Evolutionary conservation across 2,888 invertebrate genomes (phyloP).

Genomic region (Portevinia maculata): DNA sequence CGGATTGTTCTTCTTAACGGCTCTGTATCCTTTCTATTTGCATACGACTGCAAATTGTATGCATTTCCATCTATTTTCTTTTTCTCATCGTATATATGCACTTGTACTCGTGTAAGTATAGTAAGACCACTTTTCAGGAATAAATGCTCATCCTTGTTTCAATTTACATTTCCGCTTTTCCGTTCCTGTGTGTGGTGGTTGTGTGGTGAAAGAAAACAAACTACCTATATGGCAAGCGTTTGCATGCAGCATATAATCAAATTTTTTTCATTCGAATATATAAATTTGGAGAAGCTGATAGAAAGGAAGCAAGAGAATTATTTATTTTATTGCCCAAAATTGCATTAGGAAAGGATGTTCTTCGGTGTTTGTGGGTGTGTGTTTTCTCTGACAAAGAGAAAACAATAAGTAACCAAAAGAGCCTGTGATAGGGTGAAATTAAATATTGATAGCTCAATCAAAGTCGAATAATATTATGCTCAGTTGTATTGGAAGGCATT

Average conservation of each 20-base stretch:
- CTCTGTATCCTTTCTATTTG: slow-evolving; percentile 34
- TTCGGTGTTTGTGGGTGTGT: slow-evolving; percentile 3
- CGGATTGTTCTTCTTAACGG: slow-evolving; percentile 10
- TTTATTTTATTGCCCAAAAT: slow-evolving; percentile 66
- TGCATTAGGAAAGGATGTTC: slow-evolving; percentile 12
- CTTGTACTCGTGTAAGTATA: no score
- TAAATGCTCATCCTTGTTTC: slow-evolving; percentile 66
- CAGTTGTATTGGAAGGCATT: slow-evolving; percentile 14
- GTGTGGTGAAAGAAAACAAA: slow-evolving; percentile 1
- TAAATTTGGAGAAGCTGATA: slow-evolving; percentile 60
- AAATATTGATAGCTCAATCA: slow-evolving; percentile 70
- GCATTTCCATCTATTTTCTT: slow-evolving; percentile 37
- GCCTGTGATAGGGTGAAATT: slow-evolving; percentile 50
- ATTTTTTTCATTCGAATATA: slow-evolving; percentile 54
- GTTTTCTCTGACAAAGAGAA: background rate
- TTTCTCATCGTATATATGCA: slow-evolving; percentile 4
- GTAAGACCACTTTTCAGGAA: slow-evolving; percentile 54
- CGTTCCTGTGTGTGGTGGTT: slow-evolving; percentile 21
- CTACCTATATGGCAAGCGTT: slow-evolving; percentile 30
- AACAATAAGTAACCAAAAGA: slow-evolving; percentile 7
- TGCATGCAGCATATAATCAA: slow-evolving; percentile 66
- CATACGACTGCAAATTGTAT: slow-evolving; percentile 57
- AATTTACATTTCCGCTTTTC: slow-evolving; percentile 48
- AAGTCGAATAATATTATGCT: slow-evolving; percentile 57
- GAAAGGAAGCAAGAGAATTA: slow-evolving; percentile 52